Percentiles rank a stretch among this genome's conserved stretches.
phyloP scores from a whole-genome alignment of 64 coral and sea anemone genomes.

The Catalaphyllia jardinei region DNA sequence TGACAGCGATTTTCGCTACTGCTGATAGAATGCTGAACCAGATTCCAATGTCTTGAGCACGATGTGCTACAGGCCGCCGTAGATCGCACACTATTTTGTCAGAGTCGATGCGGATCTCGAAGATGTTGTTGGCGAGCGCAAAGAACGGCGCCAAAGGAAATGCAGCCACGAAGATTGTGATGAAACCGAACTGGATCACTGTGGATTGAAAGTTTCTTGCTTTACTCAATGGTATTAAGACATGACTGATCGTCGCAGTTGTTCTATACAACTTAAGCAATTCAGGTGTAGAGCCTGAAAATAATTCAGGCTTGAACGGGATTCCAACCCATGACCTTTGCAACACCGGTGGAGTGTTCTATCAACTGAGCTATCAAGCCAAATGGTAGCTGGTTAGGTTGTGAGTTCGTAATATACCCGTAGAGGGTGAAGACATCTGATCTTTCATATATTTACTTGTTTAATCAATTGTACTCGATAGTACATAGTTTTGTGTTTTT shows the following conservation, averaged over 20 bases:
- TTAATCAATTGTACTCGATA: no score
- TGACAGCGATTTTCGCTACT: conserved; percentile 89
- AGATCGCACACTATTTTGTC: conserved; percentile 94
- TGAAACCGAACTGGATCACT: conserved; percentile 97
- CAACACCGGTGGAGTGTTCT: no score
- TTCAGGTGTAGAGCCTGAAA: no score
- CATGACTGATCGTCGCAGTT: no score
- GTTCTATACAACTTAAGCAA: no score
- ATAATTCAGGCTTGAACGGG: no score
- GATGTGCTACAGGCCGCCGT: conserved; percentile 76
- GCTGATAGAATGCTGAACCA: conserved; percentile 87
- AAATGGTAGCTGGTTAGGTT: no score
- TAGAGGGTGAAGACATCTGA: no score
- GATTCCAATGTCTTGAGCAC: conserved; percentile 91
- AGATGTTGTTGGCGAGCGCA: conserved; percentile 90
- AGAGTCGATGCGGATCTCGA: conserved; percentile 89
- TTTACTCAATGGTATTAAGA: background rate
- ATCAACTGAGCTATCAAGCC: no score
- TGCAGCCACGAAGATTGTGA: conserved; percentile 92
- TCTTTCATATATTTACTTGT: no score
- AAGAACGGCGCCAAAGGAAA: conserved; percentile 96
- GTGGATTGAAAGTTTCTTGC: background rate
- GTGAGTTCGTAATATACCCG: no score
- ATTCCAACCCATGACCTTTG: background rate
- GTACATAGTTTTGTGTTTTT: no score